Evolutionary conservation across 2,797 vertebrate genomes (phyloP), one percentile per base, ranked within the genome.

Genomic region (Salarias fasciatus): DNA sequence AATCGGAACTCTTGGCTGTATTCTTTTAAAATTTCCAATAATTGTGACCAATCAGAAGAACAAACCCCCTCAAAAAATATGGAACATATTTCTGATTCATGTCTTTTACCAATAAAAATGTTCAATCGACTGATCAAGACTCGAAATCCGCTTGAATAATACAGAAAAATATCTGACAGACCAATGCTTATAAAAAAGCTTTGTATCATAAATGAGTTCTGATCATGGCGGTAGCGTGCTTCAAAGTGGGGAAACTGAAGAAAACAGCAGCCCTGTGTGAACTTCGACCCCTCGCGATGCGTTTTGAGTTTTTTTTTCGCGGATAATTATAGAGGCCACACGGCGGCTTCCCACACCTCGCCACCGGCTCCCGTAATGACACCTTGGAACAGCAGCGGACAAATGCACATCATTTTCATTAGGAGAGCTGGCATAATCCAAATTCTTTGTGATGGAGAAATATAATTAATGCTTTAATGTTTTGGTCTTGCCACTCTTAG

Each of bases 381-480:
- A 93, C 93, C 92, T 92, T 92, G 92, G 94, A 95, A 95, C 93
- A 56, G 72, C 38, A 84, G 93, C 91, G 92, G 91, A 92, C 93
- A 92, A 94, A 95, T 93, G 93, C 92, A 93, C 93, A 94, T 95
- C 89, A 95, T 95, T 97, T 95, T 95, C 95, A 96, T 95, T 95
- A 96, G 92, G 94, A 94, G 93, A 90, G 88, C 93, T 93, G 92
- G 91, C 93, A 92, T 94, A 94, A 94, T 95, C 94, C 92, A 92
- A 94, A 96, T 95, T 96, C 94, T 95, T 95, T 95, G 95, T 93
- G 93, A 92, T 92, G 93, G 94, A 93, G 92, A 92, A 92, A 94
- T 94, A 95, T 97, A 97, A 97, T 96, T 95, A 97, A 95, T 92
- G 94, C 94, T 94, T 95, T 96, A 95, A 95, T 95, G 93, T 95